These are phyloP conservation scores for Enteromius trimaculatus DNA, from an alignment of 2,797 vertebrate genomes.

Conservation along the genomic window DNA sequence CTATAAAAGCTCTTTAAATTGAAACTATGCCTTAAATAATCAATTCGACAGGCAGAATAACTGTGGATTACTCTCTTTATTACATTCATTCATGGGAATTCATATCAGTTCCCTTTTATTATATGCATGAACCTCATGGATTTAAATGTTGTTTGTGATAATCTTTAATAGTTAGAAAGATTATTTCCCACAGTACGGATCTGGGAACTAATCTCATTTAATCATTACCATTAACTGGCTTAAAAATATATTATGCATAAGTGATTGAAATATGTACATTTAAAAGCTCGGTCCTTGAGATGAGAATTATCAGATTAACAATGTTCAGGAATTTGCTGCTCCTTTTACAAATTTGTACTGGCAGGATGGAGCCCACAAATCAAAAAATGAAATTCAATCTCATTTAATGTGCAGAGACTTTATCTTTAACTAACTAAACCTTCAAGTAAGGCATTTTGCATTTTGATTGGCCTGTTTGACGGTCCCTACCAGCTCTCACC, in stretches of 20 bases:
- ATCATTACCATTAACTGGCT: background rate
- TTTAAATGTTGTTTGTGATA: background rate
- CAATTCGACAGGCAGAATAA: constrained; percentile 33
- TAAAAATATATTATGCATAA: background rate
- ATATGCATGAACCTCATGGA: background rate
- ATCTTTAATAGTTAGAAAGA: constrained; percentile 9
- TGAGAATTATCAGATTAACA: background rate
- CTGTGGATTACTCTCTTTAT: constrained; percentile 19
- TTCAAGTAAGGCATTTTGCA: background rate
- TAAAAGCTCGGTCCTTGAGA: background rate
- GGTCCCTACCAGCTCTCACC: background rate
- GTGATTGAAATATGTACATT: background rate
- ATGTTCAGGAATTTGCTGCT: background rate
- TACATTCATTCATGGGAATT: background rate
- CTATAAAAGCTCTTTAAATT: constrained; percentile 38
- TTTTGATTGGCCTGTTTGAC: background rate
- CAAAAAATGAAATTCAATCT: background rate
- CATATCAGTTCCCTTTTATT: background rate
- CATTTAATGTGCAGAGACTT: background rate
- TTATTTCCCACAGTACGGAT: background rate
- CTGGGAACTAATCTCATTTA: constrained; percentile 6
- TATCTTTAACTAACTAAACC: background rate
- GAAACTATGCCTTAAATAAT: constrained; percentile 44
- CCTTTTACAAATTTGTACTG: background rate
- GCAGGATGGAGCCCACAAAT: background rate